Conservation (phyloP, 1,140 invertebrate genomes). For the Magallana angulata region DNA sequence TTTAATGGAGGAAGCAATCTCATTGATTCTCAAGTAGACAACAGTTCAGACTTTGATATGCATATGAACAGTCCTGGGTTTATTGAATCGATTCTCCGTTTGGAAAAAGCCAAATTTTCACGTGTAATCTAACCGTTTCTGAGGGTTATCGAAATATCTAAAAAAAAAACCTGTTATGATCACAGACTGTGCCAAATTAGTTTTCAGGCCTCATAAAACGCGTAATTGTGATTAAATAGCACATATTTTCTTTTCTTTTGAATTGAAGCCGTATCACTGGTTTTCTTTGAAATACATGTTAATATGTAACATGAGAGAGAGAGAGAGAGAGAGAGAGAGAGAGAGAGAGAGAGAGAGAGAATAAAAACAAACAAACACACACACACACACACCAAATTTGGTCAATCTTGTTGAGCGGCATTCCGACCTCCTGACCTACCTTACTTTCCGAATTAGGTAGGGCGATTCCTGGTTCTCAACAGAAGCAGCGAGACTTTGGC, state of each 20-base stretch:
- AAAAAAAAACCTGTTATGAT: not conserved
- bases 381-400: not conserved
- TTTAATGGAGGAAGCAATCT: slow-evolving; percentile 4
- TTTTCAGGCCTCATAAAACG: not conserved
- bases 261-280: too few relatives aligned
- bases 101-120: not conserved
- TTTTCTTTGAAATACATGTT: too few relatives aligned
- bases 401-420: too few relatives aligned
- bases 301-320: not conserved
- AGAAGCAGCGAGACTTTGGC: slow-evolving; percentile 47
- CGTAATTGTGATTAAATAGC: too few relatives aligned
- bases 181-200: not conserved
- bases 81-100: slow-evolving; percentile 11
- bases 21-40: not conserved
- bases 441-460: slow-evolving; percentile 52
- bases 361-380: not conserved
- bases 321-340: not conserved
- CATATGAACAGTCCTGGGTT: not conserved
- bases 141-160: not conserved
- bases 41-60: slow-evolving; percentile 18
- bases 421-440: slow-evolving; percentile 31
- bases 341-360: slow-evolving; percentile 14
- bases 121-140: slow-evolving; percentile 3
- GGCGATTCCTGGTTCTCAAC: slow-evolving; percentile 50
- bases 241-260: too few relatives aligned